Percentiles rank a stretch among this genome's conserved stretches.
These are phyloP conservation scores for Lasioglossum malachurum DNA, from an alignment of 2,888 invertebrate species.

Conservation along the genomic window DNA sequence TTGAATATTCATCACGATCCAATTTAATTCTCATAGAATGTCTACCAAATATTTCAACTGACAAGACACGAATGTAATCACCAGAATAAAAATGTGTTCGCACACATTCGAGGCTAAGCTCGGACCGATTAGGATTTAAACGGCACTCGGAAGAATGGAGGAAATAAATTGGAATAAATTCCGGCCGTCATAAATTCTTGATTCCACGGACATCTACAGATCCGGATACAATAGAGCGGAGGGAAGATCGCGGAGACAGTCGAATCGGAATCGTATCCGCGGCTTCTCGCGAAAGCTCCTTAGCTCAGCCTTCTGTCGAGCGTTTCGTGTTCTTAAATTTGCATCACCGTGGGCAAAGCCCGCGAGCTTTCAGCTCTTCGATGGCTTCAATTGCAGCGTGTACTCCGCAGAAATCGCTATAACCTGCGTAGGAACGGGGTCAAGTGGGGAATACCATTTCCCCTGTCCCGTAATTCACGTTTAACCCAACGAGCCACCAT, in stretches of 20 bases:
- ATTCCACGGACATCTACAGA: neutral
- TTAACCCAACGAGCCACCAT: neutral
- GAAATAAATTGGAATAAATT: neutral
- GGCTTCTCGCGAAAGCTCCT: conserved; percentile 21
- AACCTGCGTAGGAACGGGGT: conserved; percentile 18
- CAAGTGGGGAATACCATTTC: conserved; percentile 16
- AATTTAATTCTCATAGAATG: neutral
- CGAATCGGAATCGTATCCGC: conserved; percentile 16
- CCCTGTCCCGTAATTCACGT: neutral
- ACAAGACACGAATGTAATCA: no score
- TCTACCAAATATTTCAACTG: no score
- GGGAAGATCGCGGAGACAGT: neutral
- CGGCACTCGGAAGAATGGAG: neutral
- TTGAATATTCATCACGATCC: neutral
- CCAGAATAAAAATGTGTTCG: no score
- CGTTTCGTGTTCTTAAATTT: conserved; percentile 23
- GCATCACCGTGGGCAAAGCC: conserved; percentile 18
- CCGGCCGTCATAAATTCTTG: neutral
- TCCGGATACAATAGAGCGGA: neutral
- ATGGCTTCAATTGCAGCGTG: conserved; percentile 7
- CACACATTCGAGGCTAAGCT: neutral
- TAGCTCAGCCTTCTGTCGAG: conserved; percentile 7
- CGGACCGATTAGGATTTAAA: neutral
- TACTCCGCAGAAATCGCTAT: conserved; percentile 8
- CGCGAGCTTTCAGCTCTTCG: conserved; percentile 16